phyloP scores from a whole-genome alignment of 2,888 invertebrate species.

The Marronus borbonicus region DNA sequence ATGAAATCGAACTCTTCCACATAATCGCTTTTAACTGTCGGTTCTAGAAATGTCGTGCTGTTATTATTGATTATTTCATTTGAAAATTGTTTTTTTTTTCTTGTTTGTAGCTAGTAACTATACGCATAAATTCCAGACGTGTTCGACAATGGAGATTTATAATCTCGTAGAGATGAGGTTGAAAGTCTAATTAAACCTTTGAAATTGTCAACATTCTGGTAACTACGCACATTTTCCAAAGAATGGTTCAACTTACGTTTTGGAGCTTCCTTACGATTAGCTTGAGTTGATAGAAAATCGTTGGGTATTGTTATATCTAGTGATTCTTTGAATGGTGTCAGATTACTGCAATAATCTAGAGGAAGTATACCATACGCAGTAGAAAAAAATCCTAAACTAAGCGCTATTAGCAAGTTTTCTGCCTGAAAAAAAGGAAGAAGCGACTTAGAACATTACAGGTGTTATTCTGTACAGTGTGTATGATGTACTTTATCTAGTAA shows the following conservation, averaged over 20 bases:
- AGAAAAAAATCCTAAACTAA: background rate
- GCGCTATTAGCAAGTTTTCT: background rate
- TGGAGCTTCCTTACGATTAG: background rate
- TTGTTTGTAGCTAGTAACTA: too few relatives aligned
- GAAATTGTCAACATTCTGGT: too few relatives aligned
- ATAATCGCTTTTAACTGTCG: background rate
- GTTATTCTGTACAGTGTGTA: too few relatives aligned
- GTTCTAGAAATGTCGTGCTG: background rate
- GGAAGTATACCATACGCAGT: background rate
- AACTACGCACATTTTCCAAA: too few relatives aligned
- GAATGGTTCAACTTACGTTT: background rate
- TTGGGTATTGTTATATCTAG: background rate
- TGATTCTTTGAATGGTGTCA: background rate
- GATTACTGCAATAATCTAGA: conserved; percentile 9
- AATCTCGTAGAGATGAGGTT: too few relatives aligned
- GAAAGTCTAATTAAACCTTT: too few relatives aligned
- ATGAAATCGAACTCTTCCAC: conserved; percentile 75
- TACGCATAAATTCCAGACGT: too few relatives aligned
- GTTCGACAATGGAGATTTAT: too few relatives aligned
- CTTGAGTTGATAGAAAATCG: background rate
- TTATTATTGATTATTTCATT: too few relatives aligned
- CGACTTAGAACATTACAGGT: too few relatives aligned
- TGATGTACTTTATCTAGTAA: too few relatives aligned
- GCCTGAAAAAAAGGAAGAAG: conserved; percentile 63
- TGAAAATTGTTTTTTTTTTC: too few relatives aligned